Conservation (phyloP, 2,113 vertebrate genomes). For the Terrapene triunguis region DNA sequence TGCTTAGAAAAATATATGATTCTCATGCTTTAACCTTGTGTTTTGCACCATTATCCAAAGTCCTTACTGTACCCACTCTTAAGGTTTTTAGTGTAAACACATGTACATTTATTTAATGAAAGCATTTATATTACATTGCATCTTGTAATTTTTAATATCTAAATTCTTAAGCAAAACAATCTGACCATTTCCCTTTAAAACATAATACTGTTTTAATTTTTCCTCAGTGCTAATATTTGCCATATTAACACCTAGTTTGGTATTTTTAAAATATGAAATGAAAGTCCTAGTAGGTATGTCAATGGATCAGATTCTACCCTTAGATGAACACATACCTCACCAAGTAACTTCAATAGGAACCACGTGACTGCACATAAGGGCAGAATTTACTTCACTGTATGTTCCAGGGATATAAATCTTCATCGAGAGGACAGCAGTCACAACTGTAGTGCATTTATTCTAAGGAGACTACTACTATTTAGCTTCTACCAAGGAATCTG, state of each 20-base stretch:
- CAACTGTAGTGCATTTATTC: not conserved
- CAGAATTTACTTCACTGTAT: not conserved
- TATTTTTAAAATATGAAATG: slow-evolving; percentile 13
- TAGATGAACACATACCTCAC: fast-evolving
- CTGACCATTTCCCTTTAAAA: not conserved
- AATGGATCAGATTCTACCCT: slow-evolving; percentile 31
- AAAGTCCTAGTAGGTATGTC: not conserved
- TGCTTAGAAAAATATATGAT: not conserved
- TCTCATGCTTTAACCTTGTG: not conserved
- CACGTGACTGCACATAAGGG: fast-evolving
- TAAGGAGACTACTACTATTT: not conserved
- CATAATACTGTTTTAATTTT: not conserved
- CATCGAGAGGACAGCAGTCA: not conserved
- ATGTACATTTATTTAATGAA: slow-evolving; percentile 1
- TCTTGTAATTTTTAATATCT: slow-evolving; percentile 26
- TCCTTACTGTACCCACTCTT: fast-evolving
- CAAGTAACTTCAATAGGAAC: not conserved
- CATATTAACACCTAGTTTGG: not conserved
- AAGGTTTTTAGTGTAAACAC: not conserved
- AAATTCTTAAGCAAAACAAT: slow-evolving; percentile 32
- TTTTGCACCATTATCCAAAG: not conserved
- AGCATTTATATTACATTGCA: not conserved
- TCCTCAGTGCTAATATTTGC: not conserved
- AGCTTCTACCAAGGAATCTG: not conserved
- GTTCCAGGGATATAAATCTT: not conserved